These are phyloP conservation scores for Lagopus leucura DNA, from an alignment of 2,113 vertebrate species.

Conservation along the genomic window DNA sequence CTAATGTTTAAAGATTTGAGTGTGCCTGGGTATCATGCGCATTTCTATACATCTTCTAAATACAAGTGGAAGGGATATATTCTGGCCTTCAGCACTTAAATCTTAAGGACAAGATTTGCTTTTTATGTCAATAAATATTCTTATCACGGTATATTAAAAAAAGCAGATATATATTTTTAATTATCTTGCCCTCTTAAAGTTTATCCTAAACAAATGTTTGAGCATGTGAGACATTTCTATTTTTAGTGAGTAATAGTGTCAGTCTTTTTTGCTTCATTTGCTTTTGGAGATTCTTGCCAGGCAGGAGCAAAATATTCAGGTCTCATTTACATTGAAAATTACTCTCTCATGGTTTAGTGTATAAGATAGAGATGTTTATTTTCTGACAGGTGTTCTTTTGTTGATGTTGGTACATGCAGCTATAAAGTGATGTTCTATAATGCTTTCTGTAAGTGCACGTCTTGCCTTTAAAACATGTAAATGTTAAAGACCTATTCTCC, in stretches of 20 bases:
- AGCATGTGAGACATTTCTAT: slow-evolving; percentile 61
- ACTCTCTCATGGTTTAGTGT: slow-evolving; percentile 33
- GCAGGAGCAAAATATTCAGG: slow-evolving; percentile 54
- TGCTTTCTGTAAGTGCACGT: neutral
- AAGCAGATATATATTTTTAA: neutral
- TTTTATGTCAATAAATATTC: neutral
- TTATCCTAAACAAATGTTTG: slow-evolving; percentile 49
- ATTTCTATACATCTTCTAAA: neutral
- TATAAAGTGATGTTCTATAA: slow-evolving; percentile 3
- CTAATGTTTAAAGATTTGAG: neutral
- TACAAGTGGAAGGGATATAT: neutral
- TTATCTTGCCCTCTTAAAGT: slow-evolving; percentile 43
- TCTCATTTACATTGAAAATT: slow-evolving; percentile 65
- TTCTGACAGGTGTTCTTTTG: slow-evolving; percentile 50
- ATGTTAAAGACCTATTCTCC: slow-evolving; percentile 12
- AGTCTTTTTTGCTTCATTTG: slow-evolving; percentile 63
- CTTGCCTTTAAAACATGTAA: neutral
- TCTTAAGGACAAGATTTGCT: neutral
- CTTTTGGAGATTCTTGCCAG: slow-evolving; percentile 39
- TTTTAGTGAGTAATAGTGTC: slow-evolving; percentile 59
- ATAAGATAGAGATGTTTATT: slow-evolving; percentile 10
- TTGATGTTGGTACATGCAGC: neutral
- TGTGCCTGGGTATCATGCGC: neutral
- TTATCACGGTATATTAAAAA: neutral
- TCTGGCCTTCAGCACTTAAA: neutral